Evolutionary conservation across 2,888 invertebrate species (phyloP), one percentile per base, ranked within the genome.

Genomic region (Thymelicus acteon): DNA sequence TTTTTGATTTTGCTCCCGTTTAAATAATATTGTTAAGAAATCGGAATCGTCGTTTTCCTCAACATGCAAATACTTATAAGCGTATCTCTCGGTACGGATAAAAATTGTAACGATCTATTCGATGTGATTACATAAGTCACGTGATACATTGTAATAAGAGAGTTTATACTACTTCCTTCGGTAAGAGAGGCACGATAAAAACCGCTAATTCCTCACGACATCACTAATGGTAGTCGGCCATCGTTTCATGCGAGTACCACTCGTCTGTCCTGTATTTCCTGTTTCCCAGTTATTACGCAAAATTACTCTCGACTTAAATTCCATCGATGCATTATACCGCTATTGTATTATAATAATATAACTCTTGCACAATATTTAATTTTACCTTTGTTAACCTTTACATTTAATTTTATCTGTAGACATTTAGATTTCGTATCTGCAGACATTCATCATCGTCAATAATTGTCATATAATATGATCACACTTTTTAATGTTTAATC

Each of bases 181-280:
- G 63, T 40, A 64, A 58, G 58, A 64, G 63, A 60, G 60, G 39
- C 31, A 49, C 57, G 47, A 58, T 69, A 85, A 88, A 89, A 88
- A 84, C 78, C 73, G 75, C 80, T 80, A 80, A 82, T 82, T 83
- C 82, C 78, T 78, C 82, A 81, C 81, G 78, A 78, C 79, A 79
- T 74, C 78, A 74, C 78, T 87, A 89, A 89, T 88, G 87, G 86
- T 82, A 80, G 80, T 77, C 77, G 77, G 80, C 80, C 80, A 66
- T 73, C 75, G 75, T 73, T 80, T 80, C 78, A 79, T 73, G n/a
- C n/a, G n/a, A n/a, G n/a, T n/a, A 72, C 72, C 79, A 85, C 85
- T 85, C 79, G 81, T 84, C 80, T 69, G 81, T 85, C 92, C 90
- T 86, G 91, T 90, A 90, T 91, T 91, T 91, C 92, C 89, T 85